These are phyloP conservation scores for Lontra canadensis DNA, from an alignment of 2,113 vertebrate genomes.

Conservation along the genomic window DNA sequence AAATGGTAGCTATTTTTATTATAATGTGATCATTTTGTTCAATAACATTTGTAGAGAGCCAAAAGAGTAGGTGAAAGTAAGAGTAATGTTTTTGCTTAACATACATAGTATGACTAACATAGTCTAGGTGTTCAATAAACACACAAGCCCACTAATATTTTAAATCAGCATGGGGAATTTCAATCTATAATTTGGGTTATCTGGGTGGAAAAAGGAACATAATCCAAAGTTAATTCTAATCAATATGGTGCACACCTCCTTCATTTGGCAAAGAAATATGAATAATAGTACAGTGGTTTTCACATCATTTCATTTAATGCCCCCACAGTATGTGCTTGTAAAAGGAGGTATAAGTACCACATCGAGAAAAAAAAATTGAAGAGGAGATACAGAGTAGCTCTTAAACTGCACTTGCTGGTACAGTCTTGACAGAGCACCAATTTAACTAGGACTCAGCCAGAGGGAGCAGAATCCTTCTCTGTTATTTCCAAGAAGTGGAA, in stretches of 20 bases:
- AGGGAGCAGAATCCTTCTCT: not conserved
- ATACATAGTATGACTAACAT: not conserved
- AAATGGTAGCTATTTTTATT: not conserved
- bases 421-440: not conserved
- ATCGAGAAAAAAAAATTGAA: not conserved
- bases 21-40: not conserved
- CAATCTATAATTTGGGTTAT: not conserved
- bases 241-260: not conserved
- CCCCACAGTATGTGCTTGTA: not conserved
- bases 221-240: not conserved
- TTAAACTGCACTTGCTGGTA: not conserved
- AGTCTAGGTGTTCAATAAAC: not conserved
- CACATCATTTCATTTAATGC: not conserved
- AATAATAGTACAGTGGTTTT: not conserved
- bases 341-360: not conserved
- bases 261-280: not conserved
- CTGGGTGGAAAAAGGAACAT: conserved; percentile 15
- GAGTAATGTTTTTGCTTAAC: not conserved
- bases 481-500: not conserved
- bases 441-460: not conserved
- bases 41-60: not conserved
- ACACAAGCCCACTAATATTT: not conserved
- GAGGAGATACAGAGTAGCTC: not conserved
- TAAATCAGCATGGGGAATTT: conserved; percentile 2
- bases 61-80: not conserved